Percentiles rank a stretch among this genome's conserved stretches.
These are phyloP conservation scores for Theretra japonica DNA, from an alignment of 2,888 invertebrate genomes.

Conservation along the genomic window DNA sequence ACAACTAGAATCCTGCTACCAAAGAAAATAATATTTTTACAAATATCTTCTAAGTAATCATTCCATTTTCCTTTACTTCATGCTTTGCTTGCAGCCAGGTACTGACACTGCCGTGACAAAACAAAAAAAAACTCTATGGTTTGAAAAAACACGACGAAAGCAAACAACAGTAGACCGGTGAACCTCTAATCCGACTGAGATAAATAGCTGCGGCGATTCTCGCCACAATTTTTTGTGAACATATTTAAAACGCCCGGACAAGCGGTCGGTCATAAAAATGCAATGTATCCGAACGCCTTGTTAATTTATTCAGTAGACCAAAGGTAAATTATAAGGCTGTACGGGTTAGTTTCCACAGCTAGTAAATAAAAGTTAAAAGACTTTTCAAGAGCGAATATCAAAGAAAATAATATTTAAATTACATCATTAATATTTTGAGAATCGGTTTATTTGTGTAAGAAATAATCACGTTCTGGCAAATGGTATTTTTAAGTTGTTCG, in stretches of 20 bases:
- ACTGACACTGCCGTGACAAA: background rate
- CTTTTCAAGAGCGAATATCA: no score
- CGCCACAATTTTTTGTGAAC: slow-evolving; percentile 61
- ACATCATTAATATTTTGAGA: background rate
- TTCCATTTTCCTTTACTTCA: background rate
- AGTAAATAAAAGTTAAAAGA: background rate
- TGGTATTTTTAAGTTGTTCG: no score
- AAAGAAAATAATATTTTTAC: no score
- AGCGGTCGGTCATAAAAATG: slow-evolving; percentile 58
- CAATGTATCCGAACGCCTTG: slow-evolving; percentile 49
- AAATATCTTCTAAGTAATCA: no score
- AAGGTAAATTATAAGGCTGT: background rate
- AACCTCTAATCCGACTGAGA: slow-evolving; percentile 59
- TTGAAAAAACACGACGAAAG: slow-evolving; percentile 52
- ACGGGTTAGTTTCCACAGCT: background rate
- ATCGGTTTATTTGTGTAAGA: background rate
- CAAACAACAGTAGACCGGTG: slow-evolving; percentile 52
- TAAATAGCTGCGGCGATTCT: slow-evolving; percentile 58
- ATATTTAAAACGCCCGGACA: slow-evolving; percentile 61
- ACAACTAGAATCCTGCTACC: no score
- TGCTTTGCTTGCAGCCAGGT: background rate
- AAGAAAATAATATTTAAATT: no score
- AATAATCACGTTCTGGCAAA: no score
- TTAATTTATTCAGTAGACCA: slow-evolving; percentile 16
- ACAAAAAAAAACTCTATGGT: slow-evolving; percentile 31